A percentile compares a stretch with the other conserved stretches of the same genome.
phyloP scores from a whole-genome alignment of 2,113 vertebrate species.

The Tretioscincus oriximinensis region DNA sequence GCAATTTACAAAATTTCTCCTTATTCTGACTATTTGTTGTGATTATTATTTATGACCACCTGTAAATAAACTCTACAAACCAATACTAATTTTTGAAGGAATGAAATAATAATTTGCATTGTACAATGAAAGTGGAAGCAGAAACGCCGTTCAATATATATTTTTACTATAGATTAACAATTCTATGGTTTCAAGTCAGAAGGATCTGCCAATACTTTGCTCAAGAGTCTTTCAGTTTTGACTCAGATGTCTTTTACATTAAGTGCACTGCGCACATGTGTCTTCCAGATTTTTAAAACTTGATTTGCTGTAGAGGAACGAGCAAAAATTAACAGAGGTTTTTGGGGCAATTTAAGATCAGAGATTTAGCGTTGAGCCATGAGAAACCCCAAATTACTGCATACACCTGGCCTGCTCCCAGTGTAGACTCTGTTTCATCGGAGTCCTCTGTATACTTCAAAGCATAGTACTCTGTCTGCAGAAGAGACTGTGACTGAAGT shows the following conservation, averaged over 20 bases:
- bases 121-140: slow-evolving; percentile 43
- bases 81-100: slow-evolving; percentile 51
- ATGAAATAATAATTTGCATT: slow-evolving; percentile 53
- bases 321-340: slow-evolving; percentile 39
- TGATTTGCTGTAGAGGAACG: slow-evolving; percentile 39
- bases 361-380: background rate
- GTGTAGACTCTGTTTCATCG: too few species aligned
- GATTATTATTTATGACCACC: slow-evolving; percentile 58
- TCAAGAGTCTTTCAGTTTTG: slow-evolving; percentile 50
- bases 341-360: background rate
- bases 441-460: too few species aligned
- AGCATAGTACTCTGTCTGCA: too few species aligned
- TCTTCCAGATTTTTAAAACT: slow-evolving; percentile 49
- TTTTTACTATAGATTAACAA: slow-evolving; percentile 40
- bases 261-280: slow-evolving; percentile 28
- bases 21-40: slow-evolving; percentile 35
- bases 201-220: slow-evolving; percentile 48
- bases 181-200: slow-evolving; percentile 33
- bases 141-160: slow-evolving; percentile 45
- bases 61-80: slow-evolving; percentile 61
- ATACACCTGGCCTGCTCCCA: too few species aligned
- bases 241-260: slow-evolving; percentile 26
- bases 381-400: too few species aligned
- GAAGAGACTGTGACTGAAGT: too few species aligned
- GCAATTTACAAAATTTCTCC: slow-evolving; percentile 48